These are phyloP conservation scores for Diuraphis noxia DNA, from an alignment of 1,140 invertebrate species.

Conservation along the genomic window DNA sequence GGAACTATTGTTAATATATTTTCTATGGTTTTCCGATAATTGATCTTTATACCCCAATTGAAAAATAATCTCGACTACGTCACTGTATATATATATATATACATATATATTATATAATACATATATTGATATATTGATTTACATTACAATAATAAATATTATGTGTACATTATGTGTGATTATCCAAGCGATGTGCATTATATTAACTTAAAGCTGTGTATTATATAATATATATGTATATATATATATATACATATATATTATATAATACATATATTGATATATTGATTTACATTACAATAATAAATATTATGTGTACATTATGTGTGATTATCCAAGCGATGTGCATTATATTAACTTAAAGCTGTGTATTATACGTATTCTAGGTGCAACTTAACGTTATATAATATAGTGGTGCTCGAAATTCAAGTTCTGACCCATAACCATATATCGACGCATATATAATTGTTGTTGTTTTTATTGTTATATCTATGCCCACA, in stretches of 20 bases:
- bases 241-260: background rate
- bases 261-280: too few species aligned
- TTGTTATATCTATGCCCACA: background rate
- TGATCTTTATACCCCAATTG: background rate
- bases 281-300: background rate
- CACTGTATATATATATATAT: background rate
- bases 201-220: background rate
- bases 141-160: slow-evolving; percentile 1
- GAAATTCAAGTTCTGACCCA: slow-evolving; percentile 27
- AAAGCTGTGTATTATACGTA: background rate
- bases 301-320: slow-evolving; percentile 11
- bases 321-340: slow-evolving; percentile 34
- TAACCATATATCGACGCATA: slow-evolving; percentile 6
- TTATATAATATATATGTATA: too few species aligned
- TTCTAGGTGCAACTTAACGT: slow-evolving; percentile 39
- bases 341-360: slow-evolving; percentile 26
- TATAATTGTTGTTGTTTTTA: background rate
- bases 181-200: slow-evolving; percentile 40
- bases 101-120: too few species aligned
- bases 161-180: slow-evolving; percentile 14
- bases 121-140: background rate
- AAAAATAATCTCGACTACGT: background rate
- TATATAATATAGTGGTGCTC: slow-evolving; percentile 24
- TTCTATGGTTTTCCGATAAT: background rate
- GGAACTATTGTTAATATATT: background rate